These are phyloP conservation scores for Temnothorax nylanderi DNA, from an alignment of 1,140 invertebrate species.

Conservation along the genomic window DNA sequence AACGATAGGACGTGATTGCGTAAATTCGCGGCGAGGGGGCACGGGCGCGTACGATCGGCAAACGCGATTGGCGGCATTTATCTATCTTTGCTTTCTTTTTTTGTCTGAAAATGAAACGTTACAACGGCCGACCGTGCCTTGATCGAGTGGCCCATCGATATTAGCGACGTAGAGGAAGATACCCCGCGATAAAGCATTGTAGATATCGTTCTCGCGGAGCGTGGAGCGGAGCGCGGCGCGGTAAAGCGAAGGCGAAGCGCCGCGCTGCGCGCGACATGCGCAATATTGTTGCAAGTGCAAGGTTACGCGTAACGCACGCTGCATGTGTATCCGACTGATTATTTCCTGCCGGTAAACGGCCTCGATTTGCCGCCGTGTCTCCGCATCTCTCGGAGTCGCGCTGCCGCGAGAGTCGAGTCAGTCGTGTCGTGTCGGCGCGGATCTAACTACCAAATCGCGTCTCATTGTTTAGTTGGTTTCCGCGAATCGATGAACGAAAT, in stretches of 20 bases:
- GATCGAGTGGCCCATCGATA: neutral
- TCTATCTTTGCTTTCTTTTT: neutral
- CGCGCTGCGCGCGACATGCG: conserved; percentile 18
- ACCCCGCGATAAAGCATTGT: conserved; percentile 7
- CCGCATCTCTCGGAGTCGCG: neutral
- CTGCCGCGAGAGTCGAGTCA: neutral
- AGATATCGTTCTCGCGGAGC: neutral
- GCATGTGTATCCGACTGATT: conserved; percentile 60
- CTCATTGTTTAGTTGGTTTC: neutral
- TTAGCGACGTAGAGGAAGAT: neutral
- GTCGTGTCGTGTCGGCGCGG: too few species aligned
- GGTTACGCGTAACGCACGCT: conserved; percentile 64
- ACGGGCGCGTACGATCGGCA: neutral
- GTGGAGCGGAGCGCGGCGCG: neutral
- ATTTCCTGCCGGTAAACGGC: conserved; percentile 60
- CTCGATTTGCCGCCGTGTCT: conserved; percentile 50
- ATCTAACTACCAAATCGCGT: neutral
- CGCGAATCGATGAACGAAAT: neutral
- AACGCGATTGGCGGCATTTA: neutral
- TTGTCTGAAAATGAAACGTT: neutral
- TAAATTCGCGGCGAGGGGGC: neutral
- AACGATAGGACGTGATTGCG: neutral
- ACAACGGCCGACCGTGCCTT: neutral
- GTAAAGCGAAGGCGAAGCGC: too few species aligned
- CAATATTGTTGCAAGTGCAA: conserved; percentile 71